Base-by-base conservation (phyloP, 2,113 vertebrate species). In the Cryptotis parvus region DNA sequence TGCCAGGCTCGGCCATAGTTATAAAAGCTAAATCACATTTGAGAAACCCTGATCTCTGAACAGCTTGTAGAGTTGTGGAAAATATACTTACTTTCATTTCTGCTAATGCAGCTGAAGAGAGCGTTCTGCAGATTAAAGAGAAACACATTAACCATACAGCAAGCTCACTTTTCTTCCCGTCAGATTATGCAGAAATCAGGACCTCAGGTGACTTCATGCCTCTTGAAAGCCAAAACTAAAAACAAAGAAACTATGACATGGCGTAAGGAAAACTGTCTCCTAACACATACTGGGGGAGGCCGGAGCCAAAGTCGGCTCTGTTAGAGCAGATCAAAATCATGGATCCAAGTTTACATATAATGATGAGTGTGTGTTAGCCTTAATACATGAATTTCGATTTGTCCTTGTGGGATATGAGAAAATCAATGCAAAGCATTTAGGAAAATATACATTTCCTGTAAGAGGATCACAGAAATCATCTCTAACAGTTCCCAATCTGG, bases 91-190 rank as follows among this genome's bases (percentile, higher is more conserved):
- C 99, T 99, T 98, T 99, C 99, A 98, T 99, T 99, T 98, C 99
- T 99, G 98, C 98, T 99, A 98, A 99, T 99, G 97, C 99, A 99
- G 98, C 98, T 99, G 98, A 99, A 99, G 95, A 99, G 98, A 77
- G 99, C 98, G 98, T 99, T 99, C 99, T 99, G 97, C 87, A 98
- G 98, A 97, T 69, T 89, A 98, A 98, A 97, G 33, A 98, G 97
- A 98, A 97, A 96, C 97, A 10, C 89, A 94, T 92, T 79, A 37
- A 96, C 33, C 63, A 92, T 22, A 82, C 2, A 80, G 86, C 93
- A 93, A 93, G 87, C 87, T 88, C 84, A 81, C 93, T 93, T 95
- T 93, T 84, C 91, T 91, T 83, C 61, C 9, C 70, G 91, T 87
- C 63, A 93, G 83, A 49, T 66, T 92, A 90, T n/a, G 81, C 24